Base-by-base conservation (phyloP, 2,797 vertebrate genomes). In the Picus viridis region DNA sequence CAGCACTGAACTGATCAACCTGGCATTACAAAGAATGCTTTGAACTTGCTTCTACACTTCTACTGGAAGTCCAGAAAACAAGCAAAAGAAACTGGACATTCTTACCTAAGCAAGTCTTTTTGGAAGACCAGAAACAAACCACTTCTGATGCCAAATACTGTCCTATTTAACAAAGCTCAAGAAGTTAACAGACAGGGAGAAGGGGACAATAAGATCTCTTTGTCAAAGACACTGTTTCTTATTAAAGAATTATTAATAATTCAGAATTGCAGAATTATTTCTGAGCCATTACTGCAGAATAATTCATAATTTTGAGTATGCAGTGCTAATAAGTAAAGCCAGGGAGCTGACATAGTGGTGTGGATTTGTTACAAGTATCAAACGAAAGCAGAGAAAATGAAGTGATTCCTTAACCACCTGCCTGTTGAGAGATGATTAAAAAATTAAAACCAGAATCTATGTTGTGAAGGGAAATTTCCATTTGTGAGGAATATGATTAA, bases 401-500 rank as follows among this genome's bases (percentile, higher is more conserved):
- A 91, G 41, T 83, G 85, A 63, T 5, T 58, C 30, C 41, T 85
- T 53, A 80, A 72, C 18, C 9, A 83, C 47, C n/a, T 51, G 29
- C 29, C 47, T 76, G 43, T 29, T 72, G 74, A 71, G 23, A 90
- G 34, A 88, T 41, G 39, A 87, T 45, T 57, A 59, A 75, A 93
- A 83, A 77, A 74, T 47, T 81, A 58, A 83, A 72, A 34, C 0
- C 6, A 47, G 30, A 77, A 73, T 83, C 23, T n/a, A 10, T 57
- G 27, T 49, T 53, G 30, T 29, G 41, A 93, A 20, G 26, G 14
- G 27, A 85, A 92, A 78, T 72, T 89, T 91, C 53, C 51, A 29
- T 78, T 83, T 83, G 43, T 69, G 47, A 87, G 18, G 67, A 83
- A 61, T 47, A n/a, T 78, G 59, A 90, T 88, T 92, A 81, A 77